A percentile compares a stretch with the other conserved stretches of the same genome.
These are phyloP conservation scores for Dorcus parallelipipedus DNA, from an alignment of 2,888 invertebrate genomes.

Conservation along the genomic window DNA sequence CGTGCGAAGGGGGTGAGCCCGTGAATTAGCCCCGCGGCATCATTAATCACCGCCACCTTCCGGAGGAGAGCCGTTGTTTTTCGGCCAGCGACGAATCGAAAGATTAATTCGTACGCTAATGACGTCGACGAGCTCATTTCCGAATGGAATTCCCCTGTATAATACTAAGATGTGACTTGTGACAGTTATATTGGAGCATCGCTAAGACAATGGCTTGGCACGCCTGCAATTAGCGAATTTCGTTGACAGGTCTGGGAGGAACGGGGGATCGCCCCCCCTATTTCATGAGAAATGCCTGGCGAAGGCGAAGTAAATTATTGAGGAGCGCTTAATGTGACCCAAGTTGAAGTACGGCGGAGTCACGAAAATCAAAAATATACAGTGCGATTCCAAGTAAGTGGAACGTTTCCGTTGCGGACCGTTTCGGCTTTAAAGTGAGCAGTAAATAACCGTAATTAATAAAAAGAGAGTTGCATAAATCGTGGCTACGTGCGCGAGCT, in stretches of 20 bases:
- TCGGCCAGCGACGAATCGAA: not conserved
- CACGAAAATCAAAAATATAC: too few relatives aligned
- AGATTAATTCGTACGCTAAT: not conserved
- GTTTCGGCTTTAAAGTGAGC: too few relatives aligned
- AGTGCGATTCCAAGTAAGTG: too few relatives aligned
- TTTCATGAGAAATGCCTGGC: too few relatives aligned
- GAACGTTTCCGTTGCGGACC: too few relatives aligned
- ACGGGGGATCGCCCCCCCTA: too few relatives aligned
- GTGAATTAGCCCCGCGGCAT: conserved; percentile 33
- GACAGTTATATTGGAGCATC: conserved; percentile 38
- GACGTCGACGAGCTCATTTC: not conserved
- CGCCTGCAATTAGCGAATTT: conserved; percentile 34
- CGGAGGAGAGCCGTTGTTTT: not conserved
- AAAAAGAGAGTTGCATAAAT: too few relatives aligned
- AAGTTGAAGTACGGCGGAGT: too few relatives aligned
- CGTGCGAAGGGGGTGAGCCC: conserved; percentile 35
- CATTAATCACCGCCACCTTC: conserved; percentile 29
- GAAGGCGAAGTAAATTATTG: too few relatives aligned
- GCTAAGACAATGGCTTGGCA: conserved; percentile 29
- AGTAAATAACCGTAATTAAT: too few relatives aligned
- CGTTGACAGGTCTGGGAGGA: not conserved
- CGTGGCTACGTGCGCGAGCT: too few relatives aligned
- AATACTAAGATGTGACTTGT: conserved; percentile 26
- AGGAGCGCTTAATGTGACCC: too few relatives aligned
- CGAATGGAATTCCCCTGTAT: not conserved